Evolutionary conservation across 2,113 vertebrate genomes (phyloP).

Genomic region (Platichthys flesus): DNA sequence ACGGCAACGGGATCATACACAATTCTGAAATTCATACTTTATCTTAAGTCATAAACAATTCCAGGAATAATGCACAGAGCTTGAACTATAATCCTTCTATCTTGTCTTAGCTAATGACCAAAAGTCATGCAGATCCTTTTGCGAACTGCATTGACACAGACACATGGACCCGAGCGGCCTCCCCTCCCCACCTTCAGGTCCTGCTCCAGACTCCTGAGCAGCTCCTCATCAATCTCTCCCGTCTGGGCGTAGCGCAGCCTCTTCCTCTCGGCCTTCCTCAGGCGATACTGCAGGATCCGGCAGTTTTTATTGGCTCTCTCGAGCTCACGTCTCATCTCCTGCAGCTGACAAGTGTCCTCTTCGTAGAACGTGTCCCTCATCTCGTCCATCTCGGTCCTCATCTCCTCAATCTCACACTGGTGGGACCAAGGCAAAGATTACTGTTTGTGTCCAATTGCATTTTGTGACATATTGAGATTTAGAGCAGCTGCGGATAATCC

Average conservation of each 20-base stretch:
- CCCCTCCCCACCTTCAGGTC: conserved; percentile 90
- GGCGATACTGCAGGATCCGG: conserved; percentile 96
- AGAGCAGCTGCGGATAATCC: not conserved
- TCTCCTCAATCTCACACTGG: conserved; percentile 94
- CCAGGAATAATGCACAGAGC: not conserved
- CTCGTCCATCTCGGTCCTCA: conserved; percentile 98
- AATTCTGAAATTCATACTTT: not conserved
- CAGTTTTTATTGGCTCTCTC: conserved; percentile 99
- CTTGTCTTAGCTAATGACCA: not conserved
- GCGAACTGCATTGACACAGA: conserved; percentile 1
- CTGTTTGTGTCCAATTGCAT: not conserved
- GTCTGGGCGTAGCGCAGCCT: conserved; percentile 91
- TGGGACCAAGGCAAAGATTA: conserved; percentile 11
- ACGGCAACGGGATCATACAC: not conserved
- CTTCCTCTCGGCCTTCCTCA: conserved; percentile 97
- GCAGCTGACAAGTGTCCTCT: conserved; percentile 96
- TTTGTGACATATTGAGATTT: not conserved
- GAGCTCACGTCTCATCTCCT: conserved; percentile 96
- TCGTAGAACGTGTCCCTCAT: conserved; percentile 99
- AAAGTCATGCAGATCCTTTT: not conserved
- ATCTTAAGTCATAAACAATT: too few species aligned
- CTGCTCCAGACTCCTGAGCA: conserved; percentile 95
- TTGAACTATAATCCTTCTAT: not conserved
- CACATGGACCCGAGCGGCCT: not conserved
- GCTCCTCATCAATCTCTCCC: conserved; percentile 93